Percentiles rank a stretch among this genome's conserved stretches.
These are phyloP conservation scores for Heliocidaris tuberculata DNA, from an alignment of 35 echinoderm and acorn worm species.

Conservation along the genomic window DNA sequence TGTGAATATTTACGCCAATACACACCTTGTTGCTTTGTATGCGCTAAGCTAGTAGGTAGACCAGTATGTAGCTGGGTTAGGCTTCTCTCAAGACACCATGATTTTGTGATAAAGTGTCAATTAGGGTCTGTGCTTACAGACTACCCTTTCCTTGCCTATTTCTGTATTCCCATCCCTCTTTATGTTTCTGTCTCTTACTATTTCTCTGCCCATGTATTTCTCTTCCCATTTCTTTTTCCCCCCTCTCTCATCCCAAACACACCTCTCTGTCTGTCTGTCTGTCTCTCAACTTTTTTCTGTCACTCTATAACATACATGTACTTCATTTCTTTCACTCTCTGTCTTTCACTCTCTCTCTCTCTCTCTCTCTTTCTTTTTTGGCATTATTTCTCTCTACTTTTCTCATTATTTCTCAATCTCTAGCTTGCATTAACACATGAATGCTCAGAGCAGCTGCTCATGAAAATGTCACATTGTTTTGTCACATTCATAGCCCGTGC, in stretches of 20 bases:
- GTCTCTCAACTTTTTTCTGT: background rate
- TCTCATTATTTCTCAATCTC: background rate
- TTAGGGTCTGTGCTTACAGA: too few relatives aligned
- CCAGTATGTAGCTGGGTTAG: too few relatives aligned
- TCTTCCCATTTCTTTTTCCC: background rate
- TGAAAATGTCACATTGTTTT: background rate
- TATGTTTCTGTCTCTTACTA: background rate
- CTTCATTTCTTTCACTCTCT: background rate
- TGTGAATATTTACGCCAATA: too few relatives aligned
- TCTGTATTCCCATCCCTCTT: background rate
- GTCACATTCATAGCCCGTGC: background rate
- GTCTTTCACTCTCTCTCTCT: background rate
- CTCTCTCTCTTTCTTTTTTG: background rate
- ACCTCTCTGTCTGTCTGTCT: background rate
- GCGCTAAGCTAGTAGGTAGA: too few relatives aligned
- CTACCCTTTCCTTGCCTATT: background rate
- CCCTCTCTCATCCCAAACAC: background rate
- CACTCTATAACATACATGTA: background rate
- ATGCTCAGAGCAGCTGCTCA: background rate
- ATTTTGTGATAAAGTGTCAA: too few relatives aligned
- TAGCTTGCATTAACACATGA: background rate
- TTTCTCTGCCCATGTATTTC: background rate
- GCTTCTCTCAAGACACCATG: too few relatives aligned
- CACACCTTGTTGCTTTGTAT: too few relatives aligned
- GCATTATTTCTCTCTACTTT: background rate